A percentile compares a stretch with the other conserved stretches of the same genome.
Evolutionary conservation across 1,140 invertebrate genomes (phyloP).

Genomic region (Amphibalanus amphitrite): DNA sequence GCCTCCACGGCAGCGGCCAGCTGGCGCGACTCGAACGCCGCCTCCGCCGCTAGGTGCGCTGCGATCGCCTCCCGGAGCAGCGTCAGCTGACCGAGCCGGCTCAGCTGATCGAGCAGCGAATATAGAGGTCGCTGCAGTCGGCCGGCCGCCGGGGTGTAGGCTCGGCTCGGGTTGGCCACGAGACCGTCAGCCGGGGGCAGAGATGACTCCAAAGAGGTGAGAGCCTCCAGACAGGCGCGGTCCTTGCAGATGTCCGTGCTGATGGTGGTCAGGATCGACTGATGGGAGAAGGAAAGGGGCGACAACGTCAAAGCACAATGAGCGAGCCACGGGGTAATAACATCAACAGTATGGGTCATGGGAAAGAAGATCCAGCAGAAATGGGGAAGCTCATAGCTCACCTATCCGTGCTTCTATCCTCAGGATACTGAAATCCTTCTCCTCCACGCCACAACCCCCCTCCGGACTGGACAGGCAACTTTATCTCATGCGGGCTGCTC

Average conservation of each 20-base stretch:
- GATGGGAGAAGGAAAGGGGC: too few species aligned
- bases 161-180: conserved; percentile 28
- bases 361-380: too few species aligned
- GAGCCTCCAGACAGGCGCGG: neutral
- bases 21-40: neutral
- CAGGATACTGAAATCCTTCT: too few species aligned
- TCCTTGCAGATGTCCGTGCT: neutral
- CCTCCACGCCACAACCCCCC: too few species aligned
- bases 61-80: neutral
- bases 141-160: conserved; percentile 64
- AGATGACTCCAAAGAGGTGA: neutral
- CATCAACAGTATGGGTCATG: too few species aligned
- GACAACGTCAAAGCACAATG: too few species aligned
- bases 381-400: too few species aligned
- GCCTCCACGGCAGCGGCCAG: neutral
- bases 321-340: too few species aligned
- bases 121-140: conserved; percentile 50
- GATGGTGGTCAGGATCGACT: neutral
- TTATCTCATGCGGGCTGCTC: too few species aligned
- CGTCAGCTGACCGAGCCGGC: neutral
- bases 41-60: neutral
- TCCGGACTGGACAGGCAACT: too few species aligned
- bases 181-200: neutral
- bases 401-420: too few species aligned
- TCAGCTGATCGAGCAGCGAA: neutral